phyloP scores from a whole-genome alignment of 2,797 vertebrate species.

The Halcyon smyrnensis region DNA sequence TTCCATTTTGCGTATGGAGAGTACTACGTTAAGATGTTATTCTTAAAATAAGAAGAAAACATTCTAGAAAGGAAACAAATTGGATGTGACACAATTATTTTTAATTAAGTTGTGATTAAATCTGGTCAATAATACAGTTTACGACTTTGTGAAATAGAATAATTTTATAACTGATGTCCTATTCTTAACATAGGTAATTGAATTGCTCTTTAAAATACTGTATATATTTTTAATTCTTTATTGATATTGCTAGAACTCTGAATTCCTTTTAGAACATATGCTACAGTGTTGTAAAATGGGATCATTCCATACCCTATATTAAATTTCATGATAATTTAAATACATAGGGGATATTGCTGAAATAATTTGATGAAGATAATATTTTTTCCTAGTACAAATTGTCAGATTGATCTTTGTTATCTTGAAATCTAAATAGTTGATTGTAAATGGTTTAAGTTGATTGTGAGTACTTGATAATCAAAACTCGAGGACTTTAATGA shows the following conservation, averaged over 20 bases:
- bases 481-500: background rate
- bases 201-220: background rate
- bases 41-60: background rate
- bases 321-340: conserved; percentile 10
- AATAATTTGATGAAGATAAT: conserved; percentile 9
- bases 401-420: conserved; percentile 7
- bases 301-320: background rate
- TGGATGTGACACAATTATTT: background rate
- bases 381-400: background rate
- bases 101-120: background rate
- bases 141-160: background rate
- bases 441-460: background rate
- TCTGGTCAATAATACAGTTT: background rate
- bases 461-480: background rate
- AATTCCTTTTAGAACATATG: background rate
- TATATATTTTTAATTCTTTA: conserved; percentile 14
- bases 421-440: background rate
- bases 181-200: background rate
- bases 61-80: background rate
- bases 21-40: background rate
- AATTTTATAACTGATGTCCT: background rate
- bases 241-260: background rate
- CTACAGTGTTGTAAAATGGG: background rate
- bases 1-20: background rate
- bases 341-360: background rate